Evolutionary conservation across 2,113 vertebrate species (phyloP).

Genomic region (Oxyruncus cristatus): DNA sequence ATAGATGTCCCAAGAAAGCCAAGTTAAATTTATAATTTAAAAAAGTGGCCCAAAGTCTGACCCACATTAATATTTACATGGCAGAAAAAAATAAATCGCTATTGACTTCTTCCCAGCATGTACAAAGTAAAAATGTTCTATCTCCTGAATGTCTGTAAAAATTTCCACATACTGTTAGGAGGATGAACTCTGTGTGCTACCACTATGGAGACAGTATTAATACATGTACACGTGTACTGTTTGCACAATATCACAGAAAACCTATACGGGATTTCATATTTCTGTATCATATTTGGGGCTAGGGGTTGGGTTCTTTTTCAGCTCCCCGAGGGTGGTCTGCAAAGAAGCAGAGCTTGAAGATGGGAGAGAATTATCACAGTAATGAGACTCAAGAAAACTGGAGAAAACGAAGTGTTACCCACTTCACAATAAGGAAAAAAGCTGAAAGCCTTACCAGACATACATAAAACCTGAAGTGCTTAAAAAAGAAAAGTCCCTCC

Average conservation of each 20-base stretch:
- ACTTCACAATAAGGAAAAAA: background rate
- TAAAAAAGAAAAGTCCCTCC: background rate
- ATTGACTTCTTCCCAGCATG: background rate
- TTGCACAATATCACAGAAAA: background rate
- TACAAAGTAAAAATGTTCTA: background rate
- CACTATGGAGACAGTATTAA: background rate
- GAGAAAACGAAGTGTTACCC: background rate
- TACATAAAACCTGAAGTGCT: background rate
- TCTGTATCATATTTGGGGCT: background rate
- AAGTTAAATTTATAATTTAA: background rate
- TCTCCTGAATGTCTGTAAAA: background rate
- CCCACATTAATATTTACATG: background rate
- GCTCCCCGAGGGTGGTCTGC: background rate
- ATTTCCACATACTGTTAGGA: background rate
- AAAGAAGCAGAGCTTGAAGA: background rate
- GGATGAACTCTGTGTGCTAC: background rate
- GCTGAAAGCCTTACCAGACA: background rate
- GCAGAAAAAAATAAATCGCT: background rate
- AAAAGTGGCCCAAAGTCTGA: background rate
- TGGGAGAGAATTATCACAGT: background rate
- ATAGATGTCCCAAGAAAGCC: background rate
- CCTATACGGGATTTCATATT: background rate
- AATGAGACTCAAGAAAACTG: background rate
- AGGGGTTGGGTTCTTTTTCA: background rate
- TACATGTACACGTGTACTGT: background rate